Percentiles rank a stretch among this genome's conserved stretches.
Evolutionary conservation across 2,888 invertebrate species (phyloP).

Genomic region (Lingula anatina): DNA sequence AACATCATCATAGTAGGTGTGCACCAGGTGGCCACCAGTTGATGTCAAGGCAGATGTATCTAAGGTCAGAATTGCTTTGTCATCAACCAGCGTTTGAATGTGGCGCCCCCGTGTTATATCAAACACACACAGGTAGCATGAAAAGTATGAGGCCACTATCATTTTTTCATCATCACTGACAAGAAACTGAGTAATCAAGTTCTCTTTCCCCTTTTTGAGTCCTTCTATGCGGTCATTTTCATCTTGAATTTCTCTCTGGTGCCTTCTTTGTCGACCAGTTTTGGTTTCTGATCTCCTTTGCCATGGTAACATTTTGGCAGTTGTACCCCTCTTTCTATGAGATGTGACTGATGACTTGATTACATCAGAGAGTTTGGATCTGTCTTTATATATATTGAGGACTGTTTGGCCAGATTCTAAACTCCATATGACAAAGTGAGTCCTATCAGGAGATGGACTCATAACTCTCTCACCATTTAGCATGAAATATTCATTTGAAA

Average conservation of each 20-base stretch:
- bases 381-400: too few relatives aligned
- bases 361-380: conserved; percentile 40
- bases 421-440: conserved; percentile 46
- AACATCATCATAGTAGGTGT: conserved; percentile 44
- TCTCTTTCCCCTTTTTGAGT: conserved; percentile 37
- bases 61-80: conserved; percentile 40
- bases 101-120: conserved; percentile 35
- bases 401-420: conserved; percentile 34
- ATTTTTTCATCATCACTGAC: conserved; percentile 38
- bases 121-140: conserved; percentile 48
- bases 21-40: conserved; percentile 39
- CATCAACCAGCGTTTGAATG: conserved; percentile 35
- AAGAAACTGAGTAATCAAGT: conserved; percentile 43
- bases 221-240: conserved; percentile 28
- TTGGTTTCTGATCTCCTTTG: conserved; percentile 35
- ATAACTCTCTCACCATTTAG: conserved; percentile 38
- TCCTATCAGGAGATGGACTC: conserved; percentile 40
- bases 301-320: conserved; percentile 43
- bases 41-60: conserved; percentile 37
- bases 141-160: conserved; percentile 45
- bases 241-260: conserved; percentile 26
- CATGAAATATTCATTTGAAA: conserved; percentile 40
- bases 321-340: conserved; percentile 17
- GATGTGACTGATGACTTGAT: too few relatives aligned
- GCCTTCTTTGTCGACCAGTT: conserved; percentile 23